Conservation (phyloP, 2,113 vertebrate species). For the Dunckerocampus dactyliophorus region DNA sequence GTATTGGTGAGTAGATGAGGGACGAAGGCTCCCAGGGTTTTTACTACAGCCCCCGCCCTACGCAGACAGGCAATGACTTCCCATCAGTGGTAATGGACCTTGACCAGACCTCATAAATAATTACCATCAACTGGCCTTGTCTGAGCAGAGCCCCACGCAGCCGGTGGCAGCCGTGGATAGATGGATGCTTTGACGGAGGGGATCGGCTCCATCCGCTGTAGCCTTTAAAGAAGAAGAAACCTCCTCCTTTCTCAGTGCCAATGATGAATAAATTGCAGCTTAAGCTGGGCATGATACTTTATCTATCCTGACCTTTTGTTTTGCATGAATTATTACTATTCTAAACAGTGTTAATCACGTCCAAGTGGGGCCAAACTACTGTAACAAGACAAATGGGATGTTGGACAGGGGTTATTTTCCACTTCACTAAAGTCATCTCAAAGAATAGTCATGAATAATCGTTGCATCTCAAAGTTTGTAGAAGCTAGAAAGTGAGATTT, state of each 20-base stretch:
- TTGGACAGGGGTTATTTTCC: neutral
- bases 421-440: too few species aligned
- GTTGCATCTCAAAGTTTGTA: too few species aligned
- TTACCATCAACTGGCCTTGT: conserved; percentile 66
- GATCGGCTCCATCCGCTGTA: conserved; percentile 14
- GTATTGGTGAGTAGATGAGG: conserved; percentile 47
- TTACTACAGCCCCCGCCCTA: conserved; percentile 37
- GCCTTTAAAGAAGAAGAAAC: conserved; percentile 13
- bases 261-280: conserved; percentile 1
- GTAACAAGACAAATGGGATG: neutral
- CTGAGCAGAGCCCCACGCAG: conserved; percentile 41
- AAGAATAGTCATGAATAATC: too few species aligned
- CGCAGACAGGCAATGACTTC: conserved; percentile 58
- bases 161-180: conserved; percentile 30
- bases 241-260: neutral
- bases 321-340: conserved; percentile 1
- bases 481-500: too few species aligned
- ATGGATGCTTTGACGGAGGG: conserved; percentile 18
- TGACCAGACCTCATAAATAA: conserved; percentile 74
- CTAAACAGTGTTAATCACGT: neutral
- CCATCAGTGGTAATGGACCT: conserved; percentile 72
- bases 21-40: conserved; percentile 44
- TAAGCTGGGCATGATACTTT: neutral
- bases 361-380: neutral
- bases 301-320: neutral